These are phyloP conservation scores for Campylomormyrus tamandua DNA, from an alignment of 2,113 vertebrate species.

Conservation along the genomic window DNA sequence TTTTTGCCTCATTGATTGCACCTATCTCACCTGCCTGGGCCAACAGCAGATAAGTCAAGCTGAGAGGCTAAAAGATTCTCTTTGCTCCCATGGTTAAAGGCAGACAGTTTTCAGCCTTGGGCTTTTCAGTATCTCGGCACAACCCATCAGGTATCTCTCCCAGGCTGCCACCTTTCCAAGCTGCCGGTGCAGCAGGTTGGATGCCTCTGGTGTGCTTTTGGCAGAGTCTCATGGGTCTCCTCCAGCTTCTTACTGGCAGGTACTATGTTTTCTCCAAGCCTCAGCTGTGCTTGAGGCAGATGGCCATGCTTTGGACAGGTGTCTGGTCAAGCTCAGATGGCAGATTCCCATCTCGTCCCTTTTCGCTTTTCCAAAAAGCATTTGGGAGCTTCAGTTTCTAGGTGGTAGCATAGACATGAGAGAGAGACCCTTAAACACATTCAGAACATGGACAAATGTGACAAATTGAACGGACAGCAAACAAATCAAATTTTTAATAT, in stretches of 20 bases:
- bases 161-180: background rate
- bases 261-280: background rate
- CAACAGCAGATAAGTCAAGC: background rate
- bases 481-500: background rate
- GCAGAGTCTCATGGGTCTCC: background rate
- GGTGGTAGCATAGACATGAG: background rate
- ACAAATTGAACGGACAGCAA: background rate
- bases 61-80: background rate
- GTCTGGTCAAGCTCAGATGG: background rate
- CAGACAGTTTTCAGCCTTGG: background rate
- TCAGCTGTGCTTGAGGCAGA: background rate
- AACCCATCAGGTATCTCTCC: background rate
- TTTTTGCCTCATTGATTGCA: background rate
- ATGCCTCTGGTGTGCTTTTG: background rate
- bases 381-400: background rate
- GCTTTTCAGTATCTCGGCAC: background rate
- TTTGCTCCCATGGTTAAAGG: background rate
- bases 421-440: background rate
- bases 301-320: background rate
- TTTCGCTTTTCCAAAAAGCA: background rate
- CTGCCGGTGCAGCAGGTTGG: background rate
- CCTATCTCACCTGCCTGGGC: background rate
- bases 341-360: background rate
- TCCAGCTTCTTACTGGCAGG: background rate
- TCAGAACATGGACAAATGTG: background rate